Conservation (phyloP, 2,113 vertebrate genomes). For the Cavia aperea region DNA sequence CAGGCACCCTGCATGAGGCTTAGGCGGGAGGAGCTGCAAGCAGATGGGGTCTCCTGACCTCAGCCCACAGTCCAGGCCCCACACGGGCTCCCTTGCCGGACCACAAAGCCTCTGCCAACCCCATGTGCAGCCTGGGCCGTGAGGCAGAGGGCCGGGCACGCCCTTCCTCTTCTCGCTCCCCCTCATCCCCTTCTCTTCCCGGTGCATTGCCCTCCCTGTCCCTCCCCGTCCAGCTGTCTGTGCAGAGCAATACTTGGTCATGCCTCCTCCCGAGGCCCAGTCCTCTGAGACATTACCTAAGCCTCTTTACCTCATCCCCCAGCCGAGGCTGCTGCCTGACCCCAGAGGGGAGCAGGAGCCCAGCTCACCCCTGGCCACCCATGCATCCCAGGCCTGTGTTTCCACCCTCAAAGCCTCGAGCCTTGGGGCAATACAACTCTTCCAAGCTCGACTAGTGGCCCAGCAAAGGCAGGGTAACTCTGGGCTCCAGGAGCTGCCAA, state of each 20-base stretch:
- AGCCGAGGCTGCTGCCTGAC: neutral
- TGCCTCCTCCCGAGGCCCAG: neutral
- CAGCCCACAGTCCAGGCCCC: neutral
- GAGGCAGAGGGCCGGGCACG: neutral
- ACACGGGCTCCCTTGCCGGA: neutral
- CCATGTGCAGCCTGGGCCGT: neutral
- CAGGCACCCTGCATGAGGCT: neutral
- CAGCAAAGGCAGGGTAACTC: neutral
- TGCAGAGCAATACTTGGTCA: neutral
- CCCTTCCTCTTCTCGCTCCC: neutral
- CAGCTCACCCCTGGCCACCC: neutral
- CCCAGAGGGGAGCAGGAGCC: neutral
- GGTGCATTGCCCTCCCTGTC: neutral
- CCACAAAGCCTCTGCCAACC: neutral
- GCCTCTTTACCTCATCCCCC: constrained; percentile 58
- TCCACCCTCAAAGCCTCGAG: neutral
- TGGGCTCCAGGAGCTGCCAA: neutral
- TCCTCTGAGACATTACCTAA: constrained; percentile 64
- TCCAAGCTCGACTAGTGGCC: neutral
- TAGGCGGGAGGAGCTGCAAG: neutral
- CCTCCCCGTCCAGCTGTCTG: neutral
- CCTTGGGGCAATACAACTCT: neutral
- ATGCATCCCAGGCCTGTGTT: neutral
- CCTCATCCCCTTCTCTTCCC: no score
- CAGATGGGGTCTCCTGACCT: neutral